Evolutionary conservation across 2,888 invertebrate genomes (phyloP), one percentile per base, ranked within the genome.

Genomic region (Taphrorychus bicolor): DNA sequence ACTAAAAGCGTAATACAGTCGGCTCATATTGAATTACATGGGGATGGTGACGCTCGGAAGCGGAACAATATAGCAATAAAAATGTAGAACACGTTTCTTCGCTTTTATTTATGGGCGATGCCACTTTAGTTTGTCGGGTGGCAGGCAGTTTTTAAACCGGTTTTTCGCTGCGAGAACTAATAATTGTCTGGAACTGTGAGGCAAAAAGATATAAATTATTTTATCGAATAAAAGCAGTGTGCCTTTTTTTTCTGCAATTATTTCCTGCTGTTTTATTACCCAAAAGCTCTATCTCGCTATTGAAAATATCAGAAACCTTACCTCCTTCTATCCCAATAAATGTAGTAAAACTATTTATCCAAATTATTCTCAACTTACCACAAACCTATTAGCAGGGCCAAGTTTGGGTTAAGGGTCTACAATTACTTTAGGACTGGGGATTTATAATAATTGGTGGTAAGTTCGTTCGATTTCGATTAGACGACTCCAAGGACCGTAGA

Each of bases 31-130:
- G 62, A 62, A 62, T 62, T 62, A 56, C 62, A 23, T 17, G 23
- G 59, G 45, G 45, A 57, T 57, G 23, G 59, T 23, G 45, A 57
- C 51, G 45, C 48, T 48, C 48, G 42, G 41, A 22, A 59, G 58
- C 42, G 59, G 17, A 52, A 42, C 51, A 65, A 53, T 65, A 58
- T 42, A 45, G 42, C 51, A 22, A 59, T 65, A 65, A 65, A 65
- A 65, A 65, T 65, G 64, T 52, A 9, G 59, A 51, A 59, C 64
- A 65, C 64, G 64, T 65, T 48, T 59, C 58, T 65, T 58, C 64
- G 52, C 64, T 65, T 65, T 65, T 65, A 65, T 65, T 65, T 65
- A 65, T 65, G 64, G 59, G 58, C 41, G 64, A 59, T 59, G 59
- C 58, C 52, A 65, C 64, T 65, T 65, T 65, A 58, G 59, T 59